phyloP scores from a whole-genome alignment of 1,140 invertebrate species.

The Lethrus apterus region DNA sequence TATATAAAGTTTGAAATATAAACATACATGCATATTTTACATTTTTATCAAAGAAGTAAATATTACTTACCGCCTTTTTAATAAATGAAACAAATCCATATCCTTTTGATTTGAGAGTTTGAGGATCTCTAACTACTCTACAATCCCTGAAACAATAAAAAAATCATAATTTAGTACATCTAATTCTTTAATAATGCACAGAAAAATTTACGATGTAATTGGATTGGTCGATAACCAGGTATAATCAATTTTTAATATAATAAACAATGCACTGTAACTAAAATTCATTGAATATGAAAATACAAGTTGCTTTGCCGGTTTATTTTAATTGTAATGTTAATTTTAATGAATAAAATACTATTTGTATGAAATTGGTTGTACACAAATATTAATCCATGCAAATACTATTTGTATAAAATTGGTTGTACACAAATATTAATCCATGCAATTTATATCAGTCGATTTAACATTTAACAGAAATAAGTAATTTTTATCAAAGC shows the following conservation, averaged over 20 bases:
- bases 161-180: no score
- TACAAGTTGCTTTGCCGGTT: no score
- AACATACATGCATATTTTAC: no score
- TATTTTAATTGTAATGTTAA: not conserved
- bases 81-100: constrained; percentile 99
- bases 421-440: no score
- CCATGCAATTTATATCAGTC: not conserved
- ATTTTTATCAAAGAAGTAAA: no score
- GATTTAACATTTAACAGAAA: no score
- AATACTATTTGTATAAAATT: not conserved
- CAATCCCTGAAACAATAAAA: constrained; percentile 60
- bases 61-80: constrained; percentile 69
- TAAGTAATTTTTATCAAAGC: no score
- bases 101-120: constrained; percentile 98
- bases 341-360: not conserved
- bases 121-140: constrained; percentile 95
- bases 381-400: no score
- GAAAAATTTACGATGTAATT: no score
- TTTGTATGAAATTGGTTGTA: not conserved
- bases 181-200: no score
- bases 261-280: not conserved
- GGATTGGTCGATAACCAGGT: not conserved
- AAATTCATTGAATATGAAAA: no score
- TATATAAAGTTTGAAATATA: no score
- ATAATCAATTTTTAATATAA: not conserved